Conservation (phyloP, 2,797 vertebrate species). For the Chrysocyon brachyurus region DNA sequence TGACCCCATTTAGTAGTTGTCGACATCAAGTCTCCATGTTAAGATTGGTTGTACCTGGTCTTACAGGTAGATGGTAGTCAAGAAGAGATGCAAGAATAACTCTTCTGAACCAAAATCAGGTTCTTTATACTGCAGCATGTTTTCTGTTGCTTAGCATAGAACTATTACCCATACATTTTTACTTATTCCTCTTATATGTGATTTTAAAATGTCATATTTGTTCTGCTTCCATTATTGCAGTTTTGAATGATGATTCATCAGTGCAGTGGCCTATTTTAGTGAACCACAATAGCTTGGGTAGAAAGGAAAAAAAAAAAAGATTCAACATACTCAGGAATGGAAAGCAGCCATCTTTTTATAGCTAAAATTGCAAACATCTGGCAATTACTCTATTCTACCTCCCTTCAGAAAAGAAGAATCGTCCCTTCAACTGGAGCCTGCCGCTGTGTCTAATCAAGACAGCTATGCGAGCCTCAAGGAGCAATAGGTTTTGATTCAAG, state of each 20-base stretch:
- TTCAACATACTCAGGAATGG: slow-evolving; percentile 85
- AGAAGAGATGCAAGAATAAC: background rate
- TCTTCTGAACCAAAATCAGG: background rate
- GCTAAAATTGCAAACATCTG: slow-evolving; percentile 88
- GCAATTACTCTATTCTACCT: slow-evolving; percentile 85
- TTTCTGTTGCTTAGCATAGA: slow-evolving; percentile 58
- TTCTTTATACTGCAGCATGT: background rate
- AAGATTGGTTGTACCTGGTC: background rate
- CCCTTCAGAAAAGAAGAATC: slow-evolving; percentile 86
- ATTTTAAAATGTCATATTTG: slow-evolving; percentile 81
- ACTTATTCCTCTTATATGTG: slow-evolving; percentile 74
- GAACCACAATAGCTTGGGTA: slow-evolving; percentile 87
- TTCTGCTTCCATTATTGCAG: slow-evolving; percentile 86
- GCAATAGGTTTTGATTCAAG: slow-evolving; percentile 84
- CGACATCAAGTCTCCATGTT: background rate
- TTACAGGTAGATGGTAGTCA: background rate
- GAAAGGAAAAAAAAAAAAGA: slow-evolving; percentile 78
- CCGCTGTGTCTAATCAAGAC: slow-evolving; percentile 82
- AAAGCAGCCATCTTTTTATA: slow-evolving; percentile 88
- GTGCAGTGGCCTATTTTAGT: slow-evolving; percentile 85
- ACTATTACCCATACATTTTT: slow-evolving; percentile 64
- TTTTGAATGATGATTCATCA: slow-evolving; percentile 87
- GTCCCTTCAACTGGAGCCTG: slow-evolving; percentile 80
- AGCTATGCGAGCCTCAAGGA: slow-evolving; percentile 70
- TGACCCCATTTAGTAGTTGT: background rate